Evolutionary conservation across 2,113 vertebrate species (phyloP), one percentile per base, ranked within the genome.

Genomic region (Lampris incognitus): DNA sequence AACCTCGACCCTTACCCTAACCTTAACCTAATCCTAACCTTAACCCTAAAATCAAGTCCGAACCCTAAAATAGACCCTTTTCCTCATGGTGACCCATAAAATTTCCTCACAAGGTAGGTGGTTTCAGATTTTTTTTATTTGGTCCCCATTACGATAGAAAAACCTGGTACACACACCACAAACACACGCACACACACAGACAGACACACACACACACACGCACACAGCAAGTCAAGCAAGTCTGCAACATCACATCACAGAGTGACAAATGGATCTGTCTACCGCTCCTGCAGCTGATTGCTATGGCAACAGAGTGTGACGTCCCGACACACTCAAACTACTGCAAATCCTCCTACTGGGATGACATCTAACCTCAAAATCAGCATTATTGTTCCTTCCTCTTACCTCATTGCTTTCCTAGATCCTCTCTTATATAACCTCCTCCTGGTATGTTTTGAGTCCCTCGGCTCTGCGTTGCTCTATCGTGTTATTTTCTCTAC

Each of bases 221-320:
- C 49, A 62, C 13, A 39, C 42, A 40, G 8, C 11, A 50, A 60
- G 9, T n/a, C 66, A 68, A 51, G 52, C 39, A 72, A 57, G 64
- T 61, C 24, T 64, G 59, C 68, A 72, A 69, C 57, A 63, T 74
- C 44, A 69, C 48, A 67, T 71, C 38, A 41, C 7, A 13, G 39
- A 76, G 71, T 56, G 72, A 66, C 46, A 87, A n/a, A 78, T 76
- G 58, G 63, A 56, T 54, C 63, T 6, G 39, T 80, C 50, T 49
- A 44, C 51, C 9, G 58, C 66, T 65, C 63, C 66, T 77, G 60
- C 55, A 36, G 36, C 11, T 42, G 68, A 69, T 79, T 65, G 61
- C 69, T 63, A 39, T 41, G 65, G 67, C 59, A 76, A 52, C 67
- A 24, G 72, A 10, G 64, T n/a, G 39, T 49, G 1, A 72, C 78